Evolutionary conservation across 2,888 invertebrate genomes (phyloP), one percentile per base, ranked within the genome.

Genomic region (Sesia apiformis): DNA sequence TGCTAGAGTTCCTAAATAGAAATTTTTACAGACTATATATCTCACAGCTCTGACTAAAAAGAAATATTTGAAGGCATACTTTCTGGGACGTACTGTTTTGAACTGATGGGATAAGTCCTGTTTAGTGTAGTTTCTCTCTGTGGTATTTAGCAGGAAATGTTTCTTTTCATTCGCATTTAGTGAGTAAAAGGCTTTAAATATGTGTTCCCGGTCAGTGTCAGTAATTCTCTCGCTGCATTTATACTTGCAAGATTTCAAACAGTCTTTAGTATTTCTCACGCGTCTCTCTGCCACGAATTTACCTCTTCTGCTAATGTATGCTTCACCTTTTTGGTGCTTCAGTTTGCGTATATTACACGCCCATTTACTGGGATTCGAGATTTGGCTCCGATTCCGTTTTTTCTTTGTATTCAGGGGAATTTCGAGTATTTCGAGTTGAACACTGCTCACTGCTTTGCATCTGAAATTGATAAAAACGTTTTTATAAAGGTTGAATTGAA

Each of bases 181-280:
- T 0, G 84, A 80, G 59, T 88, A 89, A 56, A 87, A 89, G 0
- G 87, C 82, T 71, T 81, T 83, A 60, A 89, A 89, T 55, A 89
- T 80, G 38, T 79, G 73, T 67, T 86, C 81, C 46, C 88, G 59
- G 55, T 88, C 86, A 0, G 69, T 65, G 55, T 88, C 80, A 39
- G 66, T 76, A 23, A 89, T 79, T 66, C 76, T 70, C 51, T 81
- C 80, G n/a, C 76, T 87, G 57, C 88, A 88, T 70, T 83, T 85
- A 55, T 71, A 82, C 55, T 81, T 84, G 63, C 88, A 89, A 5
- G 77, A 78, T 8, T 75, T 78, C 0, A 84, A 63, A 53, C 88
- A 89, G 62, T 89, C 85, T 66, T 88, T 89, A 0, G 76, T 84
- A 52, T 72, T 84, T 42, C 66, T 72, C 3, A 89, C 77, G 54